Percentiles rank a stretch among this genome's conserved stretches.
phyloP scores from a whole-genome alignment of 1,140 invertebrate species.

The Drosophila takahashii region DNA sequence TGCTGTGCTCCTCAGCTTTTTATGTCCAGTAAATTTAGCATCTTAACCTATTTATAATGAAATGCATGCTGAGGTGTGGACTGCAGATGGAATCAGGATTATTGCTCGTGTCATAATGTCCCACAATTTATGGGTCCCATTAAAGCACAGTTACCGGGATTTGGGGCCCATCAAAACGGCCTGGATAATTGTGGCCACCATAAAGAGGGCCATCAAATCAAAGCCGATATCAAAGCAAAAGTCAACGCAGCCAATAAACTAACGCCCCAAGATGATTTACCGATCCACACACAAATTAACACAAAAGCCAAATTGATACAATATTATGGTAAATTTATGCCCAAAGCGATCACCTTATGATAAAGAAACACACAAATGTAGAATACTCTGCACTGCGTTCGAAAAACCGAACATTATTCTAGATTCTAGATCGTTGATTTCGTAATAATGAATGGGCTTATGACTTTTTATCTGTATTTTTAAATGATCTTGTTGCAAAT shows the following conservation, averaged over 20 bases:
- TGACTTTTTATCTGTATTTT: background rate
- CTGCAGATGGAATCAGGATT: conserved; percentile 31
- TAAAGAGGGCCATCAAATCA: conserved; percentile 22
- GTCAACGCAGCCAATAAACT: conserved; percentile 52
- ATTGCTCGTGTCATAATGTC: conserved; percentile 66
- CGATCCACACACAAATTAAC: conserved; percentile 46
- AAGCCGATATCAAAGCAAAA: conserved; percentile 25
- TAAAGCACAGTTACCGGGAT: conserved; percentile 72
- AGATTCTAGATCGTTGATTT: background rate
- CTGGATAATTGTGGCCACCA: conserved; percentile 60
- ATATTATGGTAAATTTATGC: conserved; percentile 47
- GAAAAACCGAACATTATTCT: background rate
- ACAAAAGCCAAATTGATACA: conserved; percentile 41
- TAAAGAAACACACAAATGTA: conserved; percentile 5
- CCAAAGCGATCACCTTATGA: conserved; percentile 18
- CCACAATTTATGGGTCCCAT: conserved; percentile 69
- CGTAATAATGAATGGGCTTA: background rate
- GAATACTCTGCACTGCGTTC: conserved; percentile 11
- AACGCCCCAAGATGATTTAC: conserved; percentile 62
- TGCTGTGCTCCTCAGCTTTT: conserved; percentile 38
- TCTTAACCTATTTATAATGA: conserved; percentile 83
- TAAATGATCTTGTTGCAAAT: background rate
- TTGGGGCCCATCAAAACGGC: conserved; percentile 49
- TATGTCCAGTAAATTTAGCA: conserved; percentile 74
- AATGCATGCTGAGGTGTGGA: conserved; percentile 52